Base-by-base conservation (phyloP, 2,113 vertebrate species). In the Sciurus niger region DNA sequence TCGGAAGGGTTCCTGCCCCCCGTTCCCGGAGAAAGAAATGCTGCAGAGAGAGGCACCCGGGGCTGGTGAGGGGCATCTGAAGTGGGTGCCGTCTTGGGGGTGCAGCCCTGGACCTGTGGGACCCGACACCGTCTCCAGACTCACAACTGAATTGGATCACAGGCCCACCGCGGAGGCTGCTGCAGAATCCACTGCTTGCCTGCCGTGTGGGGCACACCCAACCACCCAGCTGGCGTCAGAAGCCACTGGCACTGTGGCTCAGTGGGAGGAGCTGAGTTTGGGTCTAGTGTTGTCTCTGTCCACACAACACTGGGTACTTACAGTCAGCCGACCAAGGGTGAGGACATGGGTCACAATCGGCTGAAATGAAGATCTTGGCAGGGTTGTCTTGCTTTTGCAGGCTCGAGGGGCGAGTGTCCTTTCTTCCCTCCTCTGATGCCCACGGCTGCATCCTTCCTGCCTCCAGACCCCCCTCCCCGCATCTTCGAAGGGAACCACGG, bases 381-480 rank as follows among this genome's bases (percentile, higher is more conserved):
- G 48, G 46, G 20, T 28, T 68, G n/a, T 20, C 6, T 17, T n/a
- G 14, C 53, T 46, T 48, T 12, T 65, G 32, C 32, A 84, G 11
- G 24, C 24, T 46, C 16, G 9, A 1, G 24, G 7, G 43, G 32
- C 37, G 1, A 20, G 1, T 20, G 11, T 0, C 0, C 17, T 43
- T 53, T 25, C 37, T n/a, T 4, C 0, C 8, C 12, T 70, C 20
- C 55, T 8, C 55, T 58, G 55, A 58, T 7, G 55, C 6, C 55
- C 55, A 58, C 18, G 6, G 1, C 18, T 22, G 0, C 9, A 16
- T 8, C 34, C 0, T 9, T 9, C 13, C n/a, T 1, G 18, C 9
- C 0, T 37, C 3, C 43, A 43, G 1, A 4, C 40, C 1, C 13
- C 13, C 2, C 13, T 9, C 32, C 12, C 9, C 14, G 6, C 34